Evolutionary conservation across 2,113 vertebrate genomes (phyloP).

Genomic region (Choloepus hoffmanni): DNA sequence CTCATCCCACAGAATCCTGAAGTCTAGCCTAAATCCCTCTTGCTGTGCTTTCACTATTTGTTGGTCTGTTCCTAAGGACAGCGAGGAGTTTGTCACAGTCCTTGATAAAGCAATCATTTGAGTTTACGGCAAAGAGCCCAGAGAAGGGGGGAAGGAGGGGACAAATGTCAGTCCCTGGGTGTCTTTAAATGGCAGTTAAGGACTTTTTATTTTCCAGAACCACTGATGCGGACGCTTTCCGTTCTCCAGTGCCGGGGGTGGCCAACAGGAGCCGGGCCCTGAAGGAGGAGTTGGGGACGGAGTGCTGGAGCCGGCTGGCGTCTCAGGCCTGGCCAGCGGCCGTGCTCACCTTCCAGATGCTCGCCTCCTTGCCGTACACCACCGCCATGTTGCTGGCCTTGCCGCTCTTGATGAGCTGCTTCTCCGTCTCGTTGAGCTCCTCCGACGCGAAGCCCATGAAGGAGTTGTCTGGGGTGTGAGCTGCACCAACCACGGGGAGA

Average conservation of each 20-base stretch:
- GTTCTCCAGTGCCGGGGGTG: fast-evolving
- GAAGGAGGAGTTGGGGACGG: not conserved
- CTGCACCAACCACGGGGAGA: conserved; percentile 83
- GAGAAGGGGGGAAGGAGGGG: fast-evolving
- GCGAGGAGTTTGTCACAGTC: not conserved
- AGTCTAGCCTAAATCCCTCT: not conserved
- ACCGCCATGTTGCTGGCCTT: conserved; percentile 97
- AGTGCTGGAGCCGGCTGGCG: not conserved
- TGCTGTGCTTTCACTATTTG: not conserved
- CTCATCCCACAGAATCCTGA: not conserved
- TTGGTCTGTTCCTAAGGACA: not conserved
- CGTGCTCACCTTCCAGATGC: conserved; percentile 96
- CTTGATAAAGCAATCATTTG: not conserved
- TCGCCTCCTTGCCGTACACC: conserved; percentile 97
- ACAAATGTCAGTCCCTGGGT: not conserved
- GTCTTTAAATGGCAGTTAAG: not conserved
- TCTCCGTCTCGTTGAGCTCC: conserved; percentile 95
- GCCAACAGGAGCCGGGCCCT: fast-evolving
- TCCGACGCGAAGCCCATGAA: conserved; percentile 99
- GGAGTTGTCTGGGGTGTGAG: conserved; percentile 98
- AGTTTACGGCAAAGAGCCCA: not conserved
- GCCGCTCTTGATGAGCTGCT: conserved; percentile 89
- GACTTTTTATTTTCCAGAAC: not conserved
- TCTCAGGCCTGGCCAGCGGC: fast-evolving
- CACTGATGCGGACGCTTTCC: fast-evolving